These are phyloP conservation scores for Scaptomyza pallida DNA, from an alignment of 1,140 invertebrate species.

Conservation along the genomic window DNA sequence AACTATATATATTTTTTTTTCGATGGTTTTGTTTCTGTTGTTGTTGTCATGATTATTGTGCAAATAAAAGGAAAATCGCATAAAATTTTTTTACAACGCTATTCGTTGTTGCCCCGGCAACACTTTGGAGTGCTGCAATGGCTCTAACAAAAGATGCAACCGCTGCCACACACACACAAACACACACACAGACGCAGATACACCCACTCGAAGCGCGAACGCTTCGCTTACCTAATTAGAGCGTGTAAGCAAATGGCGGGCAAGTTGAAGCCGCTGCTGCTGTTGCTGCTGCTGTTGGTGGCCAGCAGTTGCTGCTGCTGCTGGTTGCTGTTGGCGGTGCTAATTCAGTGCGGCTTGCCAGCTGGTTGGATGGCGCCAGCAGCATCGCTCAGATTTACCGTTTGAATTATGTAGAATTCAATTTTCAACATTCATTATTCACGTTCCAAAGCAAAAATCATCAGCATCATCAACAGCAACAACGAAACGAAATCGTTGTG, in stretches of 20 bases:
- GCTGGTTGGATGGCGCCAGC: conserved; percentile 33
- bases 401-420: conserved; percentile 80
- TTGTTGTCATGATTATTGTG: conserved; percentile 64
- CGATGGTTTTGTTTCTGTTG: conserved; percentile 21
- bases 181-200: neutral
- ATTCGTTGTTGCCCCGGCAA: conserved; percentile 53
- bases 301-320: conserved; percentile 1
- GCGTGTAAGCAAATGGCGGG: conserved; percentile 66
- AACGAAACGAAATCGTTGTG: no score
- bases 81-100: conserved; percentile 40
- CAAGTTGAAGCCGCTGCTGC: conserved; percentile 22
- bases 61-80: conserved; percentile 68
- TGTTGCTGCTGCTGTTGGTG: neutral
- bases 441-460: conserved; percentile 58
- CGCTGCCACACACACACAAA: conserved; percentile 42
- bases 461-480: no score
- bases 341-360: conserved; percentile 38
- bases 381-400: conserved; percentile 58
- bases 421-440: conserved; percentile 78
- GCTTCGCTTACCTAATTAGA: conserved; percentile 80
- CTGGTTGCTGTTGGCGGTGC: conserved; percentile 28
- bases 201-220: conserved; percentile 36
- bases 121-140: conserved; percentile 46
- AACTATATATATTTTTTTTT: neutral
- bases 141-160: conserved; percentile 75